Evolutionary conservation across 2,113 vertebrate genomes (phyloP), one percentile per base, ranked within the genome.

Genomic region (Chauna torquata): DNA sequence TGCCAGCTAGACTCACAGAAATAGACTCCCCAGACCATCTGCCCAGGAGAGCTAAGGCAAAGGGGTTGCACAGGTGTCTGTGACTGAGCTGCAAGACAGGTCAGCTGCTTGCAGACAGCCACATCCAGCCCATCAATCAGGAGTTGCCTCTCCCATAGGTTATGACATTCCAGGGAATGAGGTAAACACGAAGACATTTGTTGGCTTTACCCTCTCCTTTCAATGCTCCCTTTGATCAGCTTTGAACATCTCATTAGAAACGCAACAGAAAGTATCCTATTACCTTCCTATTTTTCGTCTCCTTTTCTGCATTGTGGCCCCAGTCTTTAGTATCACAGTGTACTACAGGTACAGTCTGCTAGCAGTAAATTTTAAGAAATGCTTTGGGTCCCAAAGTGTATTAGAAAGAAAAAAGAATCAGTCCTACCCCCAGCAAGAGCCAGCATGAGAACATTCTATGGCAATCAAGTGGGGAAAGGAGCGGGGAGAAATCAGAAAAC

Each of bases 91-190:
- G 45, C 36, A 78, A 89, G 19, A 68, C 32, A 71, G 47, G 65
- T 92, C 93, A 96, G 86, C 72, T 82, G 86, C 82, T 55, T 68
- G 47, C 19, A 8, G 50, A 34, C 13, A 86, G 55, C 24, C 45
- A 86, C 83, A 88, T 86, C 27, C 68, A 94, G 68, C 55, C 36
- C 6, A 9, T 95, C 94, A 95, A 79, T 96, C 94, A 96, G 74
- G 76, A 89, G 69, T 61, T 15, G 1, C 40, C 74, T 76, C 69
- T 94, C 50, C 74, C n/a, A 44, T 76, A 42, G 47, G 84, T 85
- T 91, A 79, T 52, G 44, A 81, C 77, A 95, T 79, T 87, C 83
- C 78, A 94, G 40, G 23, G 81, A 89, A 87, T 61, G 69, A 75
- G 27, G 47, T 75, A 94, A 96, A 93, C 8, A 6, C 61, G 49